A percentile compares a stretch with the other conserved stretches of the same genome.
phyloP scores from a whole-genome alignment of 1,140 invertebrate genomes.

The Aporrectodea caliginosa region DNA sequence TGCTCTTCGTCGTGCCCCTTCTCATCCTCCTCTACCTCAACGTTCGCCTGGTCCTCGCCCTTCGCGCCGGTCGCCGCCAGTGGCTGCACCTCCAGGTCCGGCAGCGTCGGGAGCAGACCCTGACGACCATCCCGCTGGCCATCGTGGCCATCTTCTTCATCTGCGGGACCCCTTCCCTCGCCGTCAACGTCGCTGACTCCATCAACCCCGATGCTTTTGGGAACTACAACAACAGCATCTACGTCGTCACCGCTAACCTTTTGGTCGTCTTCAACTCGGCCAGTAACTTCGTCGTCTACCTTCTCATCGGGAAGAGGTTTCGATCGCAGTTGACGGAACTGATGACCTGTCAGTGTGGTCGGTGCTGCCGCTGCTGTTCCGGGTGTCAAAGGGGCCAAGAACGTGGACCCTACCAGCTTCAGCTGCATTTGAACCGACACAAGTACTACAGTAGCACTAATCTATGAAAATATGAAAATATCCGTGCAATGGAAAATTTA shows the following conservation, averaged over 20 bases:
- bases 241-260: constrained; percentile 31
- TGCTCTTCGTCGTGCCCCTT: constrained; percentile 31
- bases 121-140: constrained; percentile 30
- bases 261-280: constrained; percentile 35
- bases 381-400: too few species aligned
- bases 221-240: constrained; percentile 2
- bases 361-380: too few species aligned
- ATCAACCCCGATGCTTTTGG: background rate
- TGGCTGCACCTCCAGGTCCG: constrained; percentile 19
- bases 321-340: constrained; percentile 7
- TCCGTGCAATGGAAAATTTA: too few species aligned
- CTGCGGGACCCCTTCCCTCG: constrained; percentile 28
- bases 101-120: constrained; percentile 26
- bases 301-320: constrained; percentile 33
- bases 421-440: too few species aligned
- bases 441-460: too few species aligned
- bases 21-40: constrained; percentile 28
- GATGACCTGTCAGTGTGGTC: background rate
- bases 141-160: constrained; percentile 33
- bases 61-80: constrained; percentile 10
- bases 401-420: too few species aligned
- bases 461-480: too few species aligned
- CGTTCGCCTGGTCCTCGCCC: constrained; percentile 23
- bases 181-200: constrained; percentile 28
- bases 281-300: constrained; percentile 36